These are phyloP conservation scores for Taenioides sp. DNA, from an alignment of 2,797 vertebrate genomes.

Conservation along the genomic window DNA sequence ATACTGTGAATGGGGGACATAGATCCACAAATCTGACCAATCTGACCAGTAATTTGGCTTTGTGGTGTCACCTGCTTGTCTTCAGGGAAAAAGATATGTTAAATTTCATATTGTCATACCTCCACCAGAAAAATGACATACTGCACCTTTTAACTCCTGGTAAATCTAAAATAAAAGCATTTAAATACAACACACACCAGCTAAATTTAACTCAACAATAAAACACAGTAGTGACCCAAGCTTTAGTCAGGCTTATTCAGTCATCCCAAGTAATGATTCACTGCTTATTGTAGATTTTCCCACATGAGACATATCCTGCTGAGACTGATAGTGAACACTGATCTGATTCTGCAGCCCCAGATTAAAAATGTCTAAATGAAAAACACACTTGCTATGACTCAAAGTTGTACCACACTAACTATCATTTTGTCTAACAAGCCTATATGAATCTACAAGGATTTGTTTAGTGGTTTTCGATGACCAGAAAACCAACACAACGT, in stretches of 20 bases:
- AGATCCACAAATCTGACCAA: too few relatives aligned
- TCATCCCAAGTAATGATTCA: conserved; percentile 51
- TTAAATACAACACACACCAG: neutral
- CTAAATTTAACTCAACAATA: conserved; percentile 3
- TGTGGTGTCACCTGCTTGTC: too few relatives aligned
- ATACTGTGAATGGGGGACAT: too few relatives aligned
- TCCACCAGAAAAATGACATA: too few relatives aligned
- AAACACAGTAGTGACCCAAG: conserved; percentile 16
- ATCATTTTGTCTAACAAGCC: conserved; percentile 18
- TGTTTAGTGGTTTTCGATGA: conserved; percentile 48
- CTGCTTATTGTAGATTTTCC: conserved; percentile 19
- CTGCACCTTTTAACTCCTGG: too few relatives aligned
- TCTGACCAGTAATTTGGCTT: too few relatives aligned
- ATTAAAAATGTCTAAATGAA: conserved; percentile 17
- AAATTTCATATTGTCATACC: too few relatives aligned
- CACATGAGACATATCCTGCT: conserved; percentile 57
- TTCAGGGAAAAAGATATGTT: too few relatives aligned
- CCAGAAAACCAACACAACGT: conserved; percentile 44
- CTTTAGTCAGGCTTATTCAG: conserved; percentile 39
- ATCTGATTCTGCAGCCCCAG: conserved; percentile 4
- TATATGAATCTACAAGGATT: conserved; percentile 22
- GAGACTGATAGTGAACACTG: conserved; percentile 27
- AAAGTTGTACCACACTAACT: conserved; percentile 33
- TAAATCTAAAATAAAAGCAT: too few relatives aligned
- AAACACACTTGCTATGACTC: conserved; percentile 38